Evolutionary conservation across 2,113 vertebrate genomes (phyloP).

Genomic region (Oreotrochilus melanogaster): DNA sequence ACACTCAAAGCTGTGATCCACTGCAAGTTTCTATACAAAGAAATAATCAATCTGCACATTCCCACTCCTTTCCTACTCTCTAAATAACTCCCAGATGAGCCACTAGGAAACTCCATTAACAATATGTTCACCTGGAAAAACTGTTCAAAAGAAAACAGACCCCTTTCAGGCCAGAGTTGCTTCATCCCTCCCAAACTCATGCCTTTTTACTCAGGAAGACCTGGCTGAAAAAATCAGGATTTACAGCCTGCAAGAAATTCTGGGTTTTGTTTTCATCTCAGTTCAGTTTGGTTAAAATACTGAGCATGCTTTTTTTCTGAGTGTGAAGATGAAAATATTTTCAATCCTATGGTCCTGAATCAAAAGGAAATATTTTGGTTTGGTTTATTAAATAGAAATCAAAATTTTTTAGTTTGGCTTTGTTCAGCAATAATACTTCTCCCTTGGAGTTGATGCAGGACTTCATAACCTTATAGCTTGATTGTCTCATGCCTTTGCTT

Average conservation of each 20-base stretch:
- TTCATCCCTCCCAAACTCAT: neutral
- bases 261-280: neutral
- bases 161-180: neutral
- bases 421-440: neutral
- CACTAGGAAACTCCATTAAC: conserved; percentile 45
- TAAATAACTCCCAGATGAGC: conserved; percentile 37
- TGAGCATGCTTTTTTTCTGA: neutral
- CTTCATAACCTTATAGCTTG: neutral
- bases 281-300: neutral
- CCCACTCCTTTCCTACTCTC: conserved; percentile 6
- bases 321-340: neutral
- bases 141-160: conserved; percentile 39
- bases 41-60: conserved; percentile 41
- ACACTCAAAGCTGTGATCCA: neutral
- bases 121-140: conserved; percentile 53
- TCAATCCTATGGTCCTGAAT: neutral
- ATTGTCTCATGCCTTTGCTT: neutral
- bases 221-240: neutral
- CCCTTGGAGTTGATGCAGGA: neutral
- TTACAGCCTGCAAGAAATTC: conserved; percentile 28
- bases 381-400: neutral
- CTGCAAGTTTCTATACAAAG: neutral
- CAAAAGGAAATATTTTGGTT: neutral
- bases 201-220: neutral
- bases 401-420: neutral